Conservation (phyloP, 2,888 invertebrate species). For the Iselma pallidipennis region DNA sequence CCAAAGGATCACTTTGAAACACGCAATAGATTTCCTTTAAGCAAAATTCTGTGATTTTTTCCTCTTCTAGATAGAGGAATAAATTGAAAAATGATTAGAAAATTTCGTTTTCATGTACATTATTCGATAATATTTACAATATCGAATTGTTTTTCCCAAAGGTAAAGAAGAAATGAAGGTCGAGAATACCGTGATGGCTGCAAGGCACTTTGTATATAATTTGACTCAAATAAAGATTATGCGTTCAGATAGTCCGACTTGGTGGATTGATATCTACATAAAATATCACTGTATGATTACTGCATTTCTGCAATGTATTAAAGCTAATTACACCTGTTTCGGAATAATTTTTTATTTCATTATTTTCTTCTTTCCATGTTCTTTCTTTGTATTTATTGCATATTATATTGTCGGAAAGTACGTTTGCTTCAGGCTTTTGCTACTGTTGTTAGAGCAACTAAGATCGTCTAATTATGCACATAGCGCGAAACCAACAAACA, state of each 20-base stretch:
- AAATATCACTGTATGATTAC: conserved; percentile 51
- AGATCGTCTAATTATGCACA: conserved; percentile 42
- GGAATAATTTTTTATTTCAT: conserved; percentile 27
- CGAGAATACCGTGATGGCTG: conserved; percentile 43
- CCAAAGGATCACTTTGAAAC: background rate
- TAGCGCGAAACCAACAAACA: conserved; percentile 34
- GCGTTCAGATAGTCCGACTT: conserved; percentile 42
- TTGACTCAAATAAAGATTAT: conserved; percentile 47
- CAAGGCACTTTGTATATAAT: conserved; percentile 45
- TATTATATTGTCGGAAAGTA: conserved; percentile 27
- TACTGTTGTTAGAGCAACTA: conserved; percentile 33
- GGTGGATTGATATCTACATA: conserved; percentile 47
- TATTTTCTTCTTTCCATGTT: background rate
- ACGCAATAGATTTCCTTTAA: background rate
- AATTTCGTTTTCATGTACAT: background rate
- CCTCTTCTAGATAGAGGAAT: background rate
- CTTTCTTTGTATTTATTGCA: background rate
- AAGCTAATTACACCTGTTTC: conserved; percentile 43
- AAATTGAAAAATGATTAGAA: background rate
- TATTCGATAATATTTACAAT: background rate
- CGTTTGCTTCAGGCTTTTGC: conserved; percentile 37
- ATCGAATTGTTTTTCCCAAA: background rate
- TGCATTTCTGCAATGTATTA: conserved; percentile 45
- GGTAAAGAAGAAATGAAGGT: background rate
- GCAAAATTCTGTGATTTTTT: background rate